Evolutionary conservation across 2,113 vertebrate genomes (phyloP).

Genomic region (Sinocyclocheilus grahami): DNA sequence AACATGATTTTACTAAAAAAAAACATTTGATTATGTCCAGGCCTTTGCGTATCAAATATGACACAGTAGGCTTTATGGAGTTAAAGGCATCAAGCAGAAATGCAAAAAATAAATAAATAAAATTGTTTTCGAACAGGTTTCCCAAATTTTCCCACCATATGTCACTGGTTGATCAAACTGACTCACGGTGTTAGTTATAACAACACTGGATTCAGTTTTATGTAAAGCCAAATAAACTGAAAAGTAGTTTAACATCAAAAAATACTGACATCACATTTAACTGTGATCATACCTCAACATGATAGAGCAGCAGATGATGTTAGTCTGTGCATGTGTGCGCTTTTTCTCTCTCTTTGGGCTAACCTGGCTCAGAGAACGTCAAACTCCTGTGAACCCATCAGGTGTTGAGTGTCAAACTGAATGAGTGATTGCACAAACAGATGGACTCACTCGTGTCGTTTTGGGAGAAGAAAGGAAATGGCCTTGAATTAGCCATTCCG

Average conservation of each 20-base stretch:
- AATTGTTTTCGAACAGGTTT: no score
- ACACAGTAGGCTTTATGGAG: no score
- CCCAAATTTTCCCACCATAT: no score
- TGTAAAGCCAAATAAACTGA: background rate
- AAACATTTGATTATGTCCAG: no score
- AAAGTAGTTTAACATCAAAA: background rate
- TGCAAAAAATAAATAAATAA: no score
- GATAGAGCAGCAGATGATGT: background rate
- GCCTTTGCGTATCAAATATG: no score
- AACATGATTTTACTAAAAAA: no score
- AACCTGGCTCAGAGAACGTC: background rate
- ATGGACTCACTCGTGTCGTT: slow-evolving; percentile 46
- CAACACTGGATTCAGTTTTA: no score
- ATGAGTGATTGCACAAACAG: slow-evolving; percentile 53
- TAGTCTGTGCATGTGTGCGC: background rate
- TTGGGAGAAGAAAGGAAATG: slow-evolving; percentile 42
- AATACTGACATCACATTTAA: background rate
- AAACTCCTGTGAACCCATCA: slow-evolving; percentile 19
- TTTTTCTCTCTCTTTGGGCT: background rate
- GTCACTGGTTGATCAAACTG: no score
- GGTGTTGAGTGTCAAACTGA: slow-evolving; percentile 16
- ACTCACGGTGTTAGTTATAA: no score
- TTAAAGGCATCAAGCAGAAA: no score
- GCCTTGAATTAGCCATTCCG: slow-evolving; percentile 47
- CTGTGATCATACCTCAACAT: background rate